Evolutionary conservation across 2,888 invertebrate species (phyloP), one percentile per base, ranked within the genome.

Genomic region (Lithophane semibrunnea): DNA sequence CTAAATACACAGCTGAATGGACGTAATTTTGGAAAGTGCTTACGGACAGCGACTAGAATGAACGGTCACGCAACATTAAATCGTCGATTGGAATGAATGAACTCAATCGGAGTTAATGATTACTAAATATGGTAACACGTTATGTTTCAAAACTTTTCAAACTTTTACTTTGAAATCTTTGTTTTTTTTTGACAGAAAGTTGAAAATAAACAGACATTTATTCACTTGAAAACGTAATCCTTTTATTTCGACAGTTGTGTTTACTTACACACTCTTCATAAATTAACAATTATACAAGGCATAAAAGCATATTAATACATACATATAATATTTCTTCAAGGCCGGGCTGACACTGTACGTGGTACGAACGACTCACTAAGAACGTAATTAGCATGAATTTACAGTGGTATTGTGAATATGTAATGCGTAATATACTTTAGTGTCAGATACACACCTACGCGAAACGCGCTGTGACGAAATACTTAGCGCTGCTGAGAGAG

Each of bases 21-120:
- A 90, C 88, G 88, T 91, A 91, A 93, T 93, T 94, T 94, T 94
- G 92, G 94, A 94, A 94, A 94, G 94, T 92, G 92, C 84, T 88
- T 85, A 86, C 82, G 78, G 90, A 83, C 86, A 82, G 84, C 83
- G 84, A 86, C 90, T 88, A 91, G 87, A 87, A 86, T 81, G 85
- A 82, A 80, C 86, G 84, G 92, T 92, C 94, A 94, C 94, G 94
- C 94, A 92, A 94, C 91, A 91, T 89, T 88, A 88, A 89, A 91
- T 84, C 81, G 85, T 79, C 89, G 89, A 92, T 92, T 92, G 90
- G 89, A 91, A 90, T 88, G 88, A 92, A 89, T 88, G 88, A 92
- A 89, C 90, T 88, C 91, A 90, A 91, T 91, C 88, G 82, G 80
- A 90, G 85, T 87, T 85, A 87, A 89, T 85, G 83, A 88, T 87